A percentile compares a stretch with the other conserved stretches of the same genome.
These are phyloP conservation scores for Thymelicus sylvestris DNA, from an alignment of 2,888 invertebrate species.

Conservation along the genomic window DNA sequence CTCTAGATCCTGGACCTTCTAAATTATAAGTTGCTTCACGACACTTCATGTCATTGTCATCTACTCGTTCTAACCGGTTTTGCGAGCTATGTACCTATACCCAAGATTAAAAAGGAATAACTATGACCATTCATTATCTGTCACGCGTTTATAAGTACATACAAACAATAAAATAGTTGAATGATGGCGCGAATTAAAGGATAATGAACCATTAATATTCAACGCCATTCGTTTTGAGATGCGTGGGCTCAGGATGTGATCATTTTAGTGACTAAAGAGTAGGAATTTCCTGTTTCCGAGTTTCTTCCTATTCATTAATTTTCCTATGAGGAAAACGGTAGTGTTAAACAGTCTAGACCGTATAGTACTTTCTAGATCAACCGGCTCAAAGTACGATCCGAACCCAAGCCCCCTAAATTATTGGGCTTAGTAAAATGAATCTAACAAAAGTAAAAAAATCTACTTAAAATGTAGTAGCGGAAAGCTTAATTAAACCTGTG, in stretches of 20 bases:
- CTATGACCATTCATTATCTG: not conserved
- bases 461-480: no score
- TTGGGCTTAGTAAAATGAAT: no score
- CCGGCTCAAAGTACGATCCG: no score
- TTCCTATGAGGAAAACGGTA: not conserved
- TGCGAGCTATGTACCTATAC: no score
- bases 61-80: no score
- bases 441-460: no score
- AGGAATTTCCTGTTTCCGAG: not conserved
- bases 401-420: no score
- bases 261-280: not conserved
- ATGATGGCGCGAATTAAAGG: not conserved
- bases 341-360: not conserved
- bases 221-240: not conserved
- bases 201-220: constrained; percentile 1
- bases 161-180: not conserved
- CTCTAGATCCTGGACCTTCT: no score
- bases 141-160: not conserved
- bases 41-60: no score
- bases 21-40: no score
- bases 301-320: not conserved
- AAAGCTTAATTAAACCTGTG: no score
- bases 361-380: not conserved
- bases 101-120: no score
- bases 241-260: not conserved